A percentile compares a stretch with the other conserved stretches of the same genome.
phyloP scores from a whole-genome alignment of 2,888 invertebrate species.

The Sphaerophoria rueppellii region DNA sequence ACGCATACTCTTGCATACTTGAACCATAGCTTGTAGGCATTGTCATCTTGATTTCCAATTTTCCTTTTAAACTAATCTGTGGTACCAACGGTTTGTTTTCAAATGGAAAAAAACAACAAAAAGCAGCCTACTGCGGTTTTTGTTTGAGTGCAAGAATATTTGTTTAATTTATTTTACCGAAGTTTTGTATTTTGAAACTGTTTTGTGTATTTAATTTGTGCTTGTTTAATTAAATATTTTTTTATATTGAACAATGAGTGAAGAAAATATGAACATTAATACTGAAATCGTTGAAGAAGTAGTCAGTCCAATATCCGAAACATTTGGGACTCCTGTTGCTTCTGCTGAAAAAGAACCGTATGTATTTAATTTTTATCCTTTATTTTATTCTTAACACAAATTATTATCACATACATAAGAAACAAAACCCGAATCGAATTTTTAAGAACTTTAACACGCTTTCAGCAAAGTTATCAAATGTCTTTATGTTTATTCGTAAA shows the following conservation, averaged over 20 bases:
- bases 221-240: not conserved
- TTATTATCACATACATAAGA: too few species aligned
- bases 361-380: constrained; percentile 19
- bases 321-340: not conserved
- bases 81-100: constrained; percentile 50
- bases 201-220: not conserved
- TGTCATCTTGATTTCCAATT: too few species aligned
- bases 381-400: too few species aligned
- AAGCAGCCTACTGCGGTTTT: not conserved
- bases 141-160: constrained; percentile 11
- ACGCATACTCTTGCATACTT: too few species aligned
- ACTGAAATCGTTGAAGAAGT: constrained; percentile 20
- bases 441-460: too few species aligned
- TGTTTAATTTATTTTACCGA: constrained; percentile 8
- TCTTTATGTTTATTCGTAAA: too few species aligned
- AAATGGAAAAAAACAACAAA: constrained; percentile 16
- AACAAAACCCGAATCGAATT: too few species aligned
- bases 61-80: too few species aligned
- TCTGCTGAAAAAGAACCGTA: constrained; percentile 18
- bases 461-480: too few species aligned
- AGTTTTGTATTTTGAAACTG: not conserved
- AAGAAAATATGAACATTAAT: constrained; percentile 17
- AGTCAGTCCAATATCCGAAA: not conserved
- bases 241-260: constrained; percentile 47
- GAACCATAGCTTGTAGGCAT: too few species aligned